Conservation (phyloP, 30 jellyfish, hydroid and myxozoan species). For the Nemopilema nomurai region DNA sequence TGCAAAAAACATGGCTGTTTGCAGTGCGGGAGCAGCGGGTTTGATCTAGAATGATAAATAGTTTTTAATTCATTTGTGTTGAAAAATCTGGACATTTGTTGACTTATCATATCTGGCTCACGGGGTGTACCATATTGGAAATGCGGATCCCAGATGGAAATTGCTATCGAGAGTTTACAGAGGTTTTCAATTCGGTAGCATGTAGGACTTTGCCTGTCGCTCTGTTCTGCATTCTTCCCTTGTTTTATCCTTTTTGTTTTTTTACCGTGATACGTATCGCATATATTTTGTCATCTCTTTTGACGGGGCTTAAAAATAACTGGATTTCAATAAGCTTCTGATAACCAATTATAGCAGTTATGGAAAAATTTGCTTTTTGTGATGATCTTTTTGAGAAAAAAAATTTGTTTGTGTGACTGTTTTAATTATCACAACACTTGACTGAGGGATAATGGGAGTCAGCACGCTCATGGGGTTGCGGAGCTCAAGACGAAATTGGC, state of each 20-base stretch:
- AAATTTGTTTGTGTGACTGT: background rate
- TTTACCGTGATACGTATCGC: no score
- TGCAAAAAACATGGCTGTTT: background rate
- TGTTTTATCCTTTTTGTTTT: no score
- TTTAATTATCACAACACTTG: background rate
- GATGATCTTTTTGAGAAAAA: background rate
- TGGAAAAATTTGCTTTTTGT: no score
- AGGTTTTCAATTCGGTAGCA: no score
- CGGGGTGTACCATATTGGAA: background rate
- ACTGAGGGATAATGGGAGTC: background rate
- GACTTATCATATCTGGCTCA: no score
- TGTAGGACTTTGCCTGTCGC: no score
- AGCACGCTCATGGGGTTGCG: background rate
- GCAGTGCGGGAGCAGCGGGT: background rate
- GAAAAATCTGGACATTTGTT: background rate
- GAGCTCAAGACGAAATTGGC: background rate
- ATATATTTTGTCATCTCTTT: background rate
- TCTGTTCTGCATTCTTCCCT: no score
- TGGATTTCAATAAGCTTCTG: no score
- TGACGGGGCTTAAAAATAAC: background rate
- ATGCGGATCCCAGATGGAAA: background rate
- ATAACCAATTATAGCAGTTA: no score
- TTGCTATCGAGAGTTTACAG: background rate
- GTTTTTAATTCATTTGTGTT: background rate
- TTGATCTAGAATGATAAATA: background rate